Conservation (phyloP, 53 echinoderm and acorn worm species). For the Paracentrotus lividus region DNA sequence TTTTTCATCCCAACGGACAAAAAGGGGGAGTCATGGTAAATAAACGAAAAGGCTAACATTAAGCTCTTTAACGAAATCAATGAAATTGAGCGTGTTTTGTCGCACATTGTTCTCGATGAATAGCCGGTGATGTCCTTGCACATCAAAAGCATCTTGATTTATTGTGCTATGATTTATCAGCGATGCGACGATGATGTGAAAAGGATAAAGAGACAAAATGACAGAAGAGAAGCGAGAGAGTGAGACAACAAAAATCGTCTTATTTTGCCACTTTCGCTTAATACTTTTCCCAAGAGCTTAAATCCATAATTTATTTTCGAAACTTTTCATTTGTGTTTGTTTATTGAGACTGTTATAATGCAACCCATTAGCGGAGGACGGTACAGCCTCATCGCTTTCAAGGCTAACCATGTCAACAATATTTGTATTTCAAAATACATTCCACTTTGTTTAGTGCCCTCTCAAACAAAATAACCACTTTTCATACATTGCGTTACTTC, state of each 20-base stretch:
- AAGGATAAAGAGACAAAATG: background rate
- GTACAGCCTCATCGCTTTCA: background rate
- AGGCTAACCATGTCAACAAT: background rate
- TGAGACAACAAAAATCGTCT: background rate
- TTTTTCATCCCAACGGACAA: no score
- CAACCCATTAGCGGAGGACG: conserved; percentile 18
- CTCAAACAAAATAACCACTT: background rate
- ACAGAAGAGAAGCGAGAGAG: background rate
- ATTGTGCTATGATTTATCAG: conserved; percentile 38
- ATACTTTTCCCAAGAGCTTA: conserved; percentile 29
- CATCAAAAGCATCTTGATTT: conserved; percentile 44
- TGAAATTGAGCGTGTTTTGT: conserved; percentile 57
- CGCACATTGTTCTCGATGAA: background rate
- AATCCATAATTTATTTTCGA: conserved; percentile 39
- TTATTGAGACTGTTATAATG: conserved; percentile 49
- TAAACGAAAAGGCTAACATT: conserved; percentile 35
- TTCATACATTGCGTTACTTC: no score
- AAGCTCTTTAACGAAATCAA: conserved; percentile 49
- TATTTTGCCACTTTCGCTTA: conserved; percentile 37
- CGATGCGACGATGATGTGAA: conserved; percentile 12
- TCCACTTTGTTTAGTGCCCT: background rate
- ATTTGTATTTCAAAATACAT: background rate
- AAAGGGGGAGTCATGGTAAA: conserved; percentile 22
- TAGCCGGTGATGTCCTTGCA: conserved; percentile 41
- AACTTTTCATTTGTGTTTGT: conserved; percentile 40